A percentile compares a stretch with the other conserved stretches of the same genome.
Conservation (phyloP, 2,888 invertebrate species). For the Minunthozetes semirufus region DNA sequence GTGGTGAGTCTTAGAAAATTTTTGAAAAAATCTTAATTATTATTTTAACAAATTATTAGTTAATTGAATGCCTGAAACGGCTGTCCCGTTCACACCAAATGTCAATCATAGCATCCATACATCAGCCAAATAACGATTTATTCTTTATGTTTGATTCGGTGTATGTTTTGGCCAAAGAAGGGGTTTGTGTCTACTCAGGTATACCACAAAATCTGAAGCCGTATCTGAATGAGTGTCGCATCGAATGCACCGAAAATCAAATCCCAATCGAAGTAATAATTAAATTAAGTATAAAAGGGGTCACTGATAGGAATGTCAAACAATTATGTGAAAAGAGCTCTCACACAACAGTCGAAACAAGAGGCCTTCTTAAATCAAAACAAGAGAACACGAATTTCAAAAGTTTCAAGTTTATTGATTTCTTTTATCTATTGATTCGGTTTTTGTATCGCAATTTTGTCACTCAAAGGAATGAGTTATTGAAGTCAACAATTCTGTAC, state of each 20-base stretch:
- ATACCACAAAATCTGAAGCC: neutral
- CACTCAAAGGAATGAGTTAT: neutral
- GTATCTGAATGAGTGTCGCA: neutral
- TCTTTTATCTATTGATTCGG: neutral
- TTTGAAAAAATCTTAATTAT: neutral
- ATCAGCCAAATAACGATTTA: conserved; percentile 5
- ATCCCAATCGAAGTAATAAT: neutral
- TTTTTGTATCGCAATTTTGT: neutral
- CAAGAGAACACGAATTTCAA: neutral
- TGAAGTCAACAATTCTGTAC: neutral
- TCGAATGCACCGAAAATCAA: neutral
- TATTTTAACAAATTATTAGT: neutral
- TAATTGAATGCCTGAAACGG: neutral
- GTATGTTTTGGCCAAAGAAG: conserved; percentile 26
- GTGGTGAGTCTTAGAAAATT: neutral
- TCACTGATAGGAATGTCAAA: neutral
- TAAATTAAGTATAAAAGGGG: neutral
- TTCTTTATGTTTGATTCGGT: conserved; percentile 4
- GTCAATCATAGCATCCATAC: conserved; percentile 12
- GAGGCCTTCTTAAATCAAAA: neutral
- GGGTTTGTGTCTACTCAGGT: neutral
- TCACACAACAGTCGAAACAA: neutral
- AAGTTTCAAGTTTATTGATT: neutral
- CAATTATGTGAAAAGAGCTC: no score
- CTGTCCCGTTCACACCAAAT: neutral